phyloP scores from a whole-genome alignment of 1,140 invertebrate species.

The Lasaia peninsularis region DNA sequence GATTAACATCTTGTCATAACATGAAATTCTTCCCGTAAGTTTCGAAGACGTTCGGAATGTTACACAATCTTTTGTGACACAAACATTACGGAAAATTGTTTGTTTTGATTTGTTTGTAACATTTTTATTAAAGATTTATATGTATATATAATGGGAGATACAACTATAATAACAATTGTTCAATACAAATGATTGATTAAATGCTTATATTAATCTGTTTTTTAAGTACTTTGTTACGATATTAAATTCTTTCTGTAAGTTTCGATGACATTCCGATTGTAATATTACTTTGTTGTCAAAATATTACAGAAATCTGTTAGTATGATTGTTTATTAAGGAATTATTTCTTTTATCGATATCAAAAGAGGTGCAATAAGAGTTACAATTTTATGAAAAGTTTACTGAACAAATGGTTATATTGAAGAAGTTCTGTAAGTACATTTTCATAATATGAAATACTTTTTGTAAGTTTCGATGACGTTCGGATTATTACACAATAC shows the following conservation, averaged over 20 bases:
- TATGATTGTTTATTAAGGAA: too few relatives aligned
- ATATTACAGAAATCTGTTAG: too few relatives aligned
- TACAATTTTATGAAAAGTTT: too few relatives aligned
- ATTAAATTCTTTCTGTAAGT: neutral
- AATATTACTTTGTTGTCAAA: neutral
- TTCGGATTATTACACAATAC: neutral
- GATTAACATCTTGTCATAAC: conserved; percentile 5
- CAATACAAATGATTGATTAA: neutral
- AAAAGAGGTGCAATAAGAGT: too few relatives aligned
- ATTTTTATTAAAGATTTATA: too few relatives aligned
- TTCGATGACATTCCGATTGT: neutral
- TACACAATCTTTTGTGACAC: neutral
- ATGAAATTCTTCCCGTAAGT: neutral
- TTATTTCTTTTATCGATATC: too few relatives aligned
- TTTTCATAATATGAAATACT: neutral
- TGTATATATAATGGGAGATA: too few relatives aligned
- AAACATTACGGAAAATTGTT: too few relatives aligned
- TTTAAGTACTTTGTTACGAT: neutral
- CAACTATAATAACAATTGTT: too few relatives aligned
- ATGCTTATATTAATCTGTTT: neutral
- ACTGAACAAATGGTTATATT: neutral
- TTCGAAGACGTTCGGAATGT: neutral
- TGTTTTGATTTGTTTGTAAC: too few relatives aligned
- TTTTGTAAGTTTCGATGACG: neutral
- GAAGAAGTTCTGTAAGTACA: neutral